A percentile compares a stretch with the other conserved stretches of the same genome.
Evolutionary conservation across 2,797 vertebrate genomes (phyloP).

Genomic region (Gymnothorax javanicus): DNA sequence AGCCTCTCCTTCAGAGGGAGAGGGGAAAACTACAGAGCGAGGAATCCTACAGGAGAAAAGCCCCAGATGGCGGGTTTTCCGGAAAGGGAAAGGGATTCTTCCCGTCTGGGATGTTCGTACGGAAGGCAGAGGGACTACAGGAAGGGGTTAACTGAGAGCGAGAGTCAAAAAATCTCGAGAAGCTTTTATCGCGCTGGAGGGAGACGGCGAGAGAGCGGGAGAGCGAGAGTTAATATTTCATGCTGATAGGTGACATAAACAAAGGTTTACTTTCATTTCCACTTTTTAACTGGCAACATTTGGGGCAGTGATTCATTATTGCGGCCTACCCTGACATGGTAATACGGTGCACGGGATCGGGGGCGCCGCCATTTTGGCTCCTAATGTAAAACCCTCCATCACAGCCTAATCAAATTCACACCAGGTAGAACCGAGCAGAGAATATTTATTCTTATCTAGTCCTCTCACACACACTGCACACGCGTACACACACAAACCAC

Average conservation of each 20-base stretch:
- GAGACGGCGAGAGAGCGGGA: conserved; percentile 56
- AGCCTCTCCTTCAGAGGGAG: conserved; percentile 58
- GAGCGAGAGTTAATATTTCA: conserved; percentile 76
- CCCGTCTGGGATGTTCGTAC: not conserved
- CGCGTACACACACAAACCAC: not conserved
- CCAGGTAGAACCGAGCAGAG: not conserved
- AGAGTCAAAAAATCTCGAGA: conserved; percentile 40
- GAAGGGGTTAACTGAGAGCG: conserved; percentile 56
- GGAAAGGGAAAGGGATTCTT: conserved; percentile 49
- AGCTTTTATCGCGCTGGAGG: conserved; percentile 70
- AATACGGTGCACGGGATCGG: conserved; percentile 61
- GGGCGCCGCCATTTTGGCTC: conserved; percentile 46
- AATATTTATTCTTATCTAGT: not conserved
- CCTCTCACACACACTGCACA: conserved; percentile 1
- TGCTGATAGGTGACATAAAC: conserved; percentile 78
- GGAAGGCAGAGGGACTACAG: conserved; percentile 40
- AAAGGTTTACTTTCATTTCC: conserved; percentile 75
- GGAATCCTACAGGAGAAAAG: conserved; percentile 37
- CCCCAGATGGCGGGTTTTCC: conserved; percentile 48
- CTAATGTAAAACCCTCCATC: conserved; percentile 34
- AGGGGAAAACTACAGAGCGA: conserved; percentile 41
- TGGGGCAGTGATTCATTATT: conserved; percentile 71
- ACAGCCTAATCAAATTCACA: conserved; percentile 12
- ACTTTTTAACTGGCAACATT: conserved; percentile 76
- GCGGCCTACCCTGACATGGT: conserved; percentile 58